phyloP scores from a whole-genome alignment of 1,140 invertebrate genomes.

The Hermetia illucens region DNA sequence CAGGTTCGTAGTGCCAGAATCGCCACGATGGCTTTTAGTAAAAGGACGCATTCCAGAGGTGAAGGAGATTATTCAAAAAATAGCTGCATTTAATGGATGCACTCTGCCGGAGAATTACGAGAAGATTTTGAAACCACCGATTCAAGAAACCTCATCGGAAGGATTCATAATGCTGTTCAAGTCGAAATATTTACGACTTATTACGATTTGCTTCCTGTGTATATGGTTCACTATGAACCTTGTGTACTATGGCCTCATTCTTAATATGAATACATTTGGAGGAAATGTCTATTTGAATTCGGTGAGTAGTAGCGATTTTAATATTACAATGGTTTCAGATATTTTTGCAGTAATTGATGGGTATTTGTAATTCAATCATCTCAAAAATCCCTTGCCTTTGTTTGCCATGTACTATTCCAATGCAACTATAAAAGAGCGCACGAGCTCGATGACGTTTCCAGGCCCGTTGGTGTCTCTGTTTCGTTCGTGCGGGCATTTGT shows the following conservation, averaged over 20 bases:
- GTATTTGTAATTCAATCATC: too few species aligned
- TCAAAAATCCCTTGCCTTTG: too few species aligned
- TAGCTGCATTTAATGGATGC: conserved; percentile 47
- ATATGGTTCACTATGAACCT: conserved; percentile 61
- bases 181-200: conserved; percentile 41
- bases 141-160: conserved; percentile 32
- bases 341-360: conserved; percentile 7
- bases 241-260: conserved; percentile 54
- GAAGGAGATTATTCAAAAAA: conserved; percentile 47
- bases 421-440: too few species aligned
- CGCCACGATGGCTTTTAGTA: conserved; percentile 67
- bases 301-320: too few species aligned
- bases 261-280: conserved; percentile 54
- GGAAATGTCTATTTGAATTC: conserved; percentile 54
- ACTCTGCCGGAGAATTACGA: conserved; percentile 43
- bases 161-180: conserved; percentile 45
- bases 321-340: conserved; percentile 5
- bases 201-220: conserved; percentile 47
- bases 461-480: too few species aligned
- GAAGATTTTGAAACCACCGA: conserved; percentile 38
- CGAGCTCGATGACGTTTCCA: too few species aligned
- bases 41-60: conserved; percentile 56
- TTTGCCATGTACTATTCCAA: too few species aligned
- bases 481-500: too few species aligned
- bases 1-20: conserved; percentile 68